Percentiles rank a stretch among this genome's conserved stretches.
Conservation (phyloP, 2,797 vertebrate genomes). For the Pelochelys cantorii region DNA sequence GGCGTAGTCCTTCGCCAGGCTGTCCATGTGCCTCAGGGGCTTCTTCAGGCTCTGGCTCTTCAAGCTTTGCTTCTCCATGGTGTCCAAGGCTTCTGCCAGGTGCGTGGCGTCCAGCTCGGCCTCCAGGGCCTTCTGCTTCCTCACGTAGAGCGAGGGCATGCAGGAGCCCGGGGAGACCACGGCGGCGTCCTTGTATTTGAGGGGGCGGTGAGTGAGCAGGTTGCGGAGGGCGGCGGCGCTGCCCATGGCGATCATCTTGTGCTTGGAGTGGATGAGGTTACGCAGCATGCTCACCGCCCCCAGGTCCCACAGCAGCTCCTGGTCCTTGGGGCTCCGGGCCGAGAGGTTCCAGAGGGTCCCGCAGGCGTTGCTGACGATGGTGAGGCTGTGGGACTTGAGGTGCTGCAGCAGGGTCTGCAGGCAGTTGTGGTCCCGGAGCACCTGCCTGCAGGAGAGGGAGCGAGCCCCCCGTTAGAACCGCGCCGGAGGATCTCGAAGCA, state of each 20-base stretch:
- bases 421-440: conserved; percentile 96
- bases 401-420: conserved; percentile 97
- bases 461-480: rapidly evolving
- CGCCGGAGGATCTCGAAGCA: no score
- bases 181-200: conserved; percentile 92
- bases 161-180: conserved; percentile 94
- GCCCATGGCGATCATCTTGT: conserved; percentile 99
- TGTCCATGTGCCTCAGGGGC: conserved; percentile 91
- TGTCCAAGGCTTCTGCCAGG: conserved; percentile 93
- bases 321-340: conserved; percentile 92
- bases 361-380: conserved; percentile 98
- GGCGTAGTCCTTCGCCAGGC: conserved; percentile 94
- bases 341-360: conserved; percentile 99
- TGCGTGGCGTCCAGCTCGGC: conserved; percentile 95
- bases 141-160: conserved; percentile 95
- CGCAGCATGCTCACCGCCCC: conserved; percentile 97
- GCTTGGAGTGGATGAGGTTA: conserved; percentile 98
- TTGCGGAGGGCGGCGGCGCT: conserved; percentile 96
- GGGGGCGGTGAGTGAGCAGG: conserved; percentile 93
- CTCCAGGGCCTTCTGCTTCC: conserved; percentile 97
- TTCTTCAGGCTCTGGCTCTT: conserved; percentile 88
- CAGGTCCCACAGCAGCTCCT: conserved; percentile 98
- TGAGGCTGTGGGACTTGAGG: conserved; percentile 97
- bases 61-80: conserved; percentile 91
- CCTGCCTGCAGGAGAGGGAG: conserved; percentile 82